A percentile compares a stretch with the other conserved stretches of the same genome.
Conservation (phyloP, 2,113 vertebrate genomes). For the Anthoscopus minutus region DNA sequence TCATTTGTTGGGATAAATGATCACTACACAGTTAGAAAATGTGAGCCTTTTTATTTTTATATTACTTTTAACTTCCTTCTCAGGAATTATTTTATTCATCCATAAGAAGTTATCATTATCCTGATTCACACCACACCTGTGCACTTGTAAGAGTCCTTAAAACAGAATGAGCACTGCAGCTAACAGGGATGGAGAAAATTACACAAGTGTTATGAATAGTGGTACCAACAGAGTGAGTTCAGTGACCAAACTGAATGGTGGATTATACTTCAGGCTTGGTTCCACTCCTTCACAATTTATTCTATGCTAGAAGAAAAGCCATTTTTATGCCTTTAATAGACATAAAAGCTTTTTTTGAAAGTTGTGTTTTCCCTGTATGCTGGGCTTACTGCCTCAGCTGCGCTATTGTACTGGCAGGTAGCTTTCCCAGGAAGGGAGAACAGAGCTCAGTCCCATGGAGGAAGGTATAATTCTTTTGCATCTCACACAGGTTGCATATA, state of each 20-base stretch:
- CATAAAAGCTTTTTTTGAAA: constrained; percentile 28
- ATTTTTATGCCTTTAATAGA: constrained; percentile 33
- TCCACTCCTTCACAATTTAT: constrained; percentile 7
- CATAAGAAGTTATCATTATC: constrained; percentile 2
- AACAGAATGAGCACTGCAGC: neutral
- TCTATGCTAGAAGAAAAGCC: constrained; percentile 8
- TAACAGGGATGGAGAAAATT: neutral
- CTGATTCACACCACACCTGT: neutral
- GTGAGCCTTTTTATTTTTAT: constrained; percentile 39
- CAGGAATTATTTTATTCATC: constrained; percentile 53
- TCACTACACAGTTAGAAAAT: constrained; percentile 56
- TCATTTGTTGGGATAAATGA: constrained; percentile 54
- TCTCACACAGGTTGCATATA: neutral
- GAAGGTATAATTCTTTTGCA: neutral
- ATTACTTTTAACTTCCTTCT: constrained; percentile 57
- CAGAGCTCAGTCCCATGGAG: neutral
- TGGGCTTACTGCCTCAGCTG: neutral
- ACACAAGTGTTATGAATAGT: neutral
- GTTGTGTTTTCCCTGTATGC: neutral
- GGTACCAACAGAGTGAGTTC: neutral
- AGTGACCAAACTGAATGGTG: neutral
- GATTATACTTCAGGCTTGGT: neutral
- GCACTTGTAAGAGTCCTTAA: neutral
- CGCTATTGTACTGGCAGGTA: neutral
- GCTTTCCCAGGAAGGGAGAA: neutral